Base-by-base conservation (phyloP, 37 sponge, comb jelly and placozoan species). In the Axinella damicornis region DNA sequence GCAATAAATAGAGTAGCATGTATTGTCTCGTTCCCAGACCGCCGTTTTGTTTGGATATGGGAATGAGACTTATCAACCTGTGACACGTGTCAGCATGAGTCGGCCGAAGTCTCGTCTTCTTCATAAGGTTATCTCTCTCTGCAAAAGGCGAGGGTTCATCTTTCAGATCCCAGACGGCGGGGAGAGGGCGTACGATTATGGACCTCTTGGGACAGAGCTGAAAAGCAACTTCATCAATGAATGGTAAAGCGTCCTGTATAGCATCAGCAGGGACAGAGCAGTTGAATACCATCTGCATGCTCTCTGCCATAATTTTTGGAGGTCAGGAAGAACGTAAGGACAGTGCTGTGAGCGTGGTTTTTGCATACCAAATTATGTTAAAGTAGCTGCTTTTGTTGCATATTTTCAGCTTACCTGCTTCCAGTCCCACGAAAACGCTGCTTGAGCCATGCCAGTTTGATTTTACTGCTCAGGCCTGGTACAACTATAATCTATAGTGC, bases 201-300 rank as follows among this genome's bases (percentile, higher is more conserved):
- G 87, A 1, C 87, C 79, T 9, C 53, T 78, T 11, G 87, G 87
- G 27, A 32, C 87, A 0, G 79, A 78, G 59, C 64, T 86, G 25
- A 86, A 78, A 73, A 60, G 79, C 28, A 86, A 86, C 32, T 17
- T 86, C 22, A 17, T 79, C 61, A 46, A 78, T 32, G 87, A 78
- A 53, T 86, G 87, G 87, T 86, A 52, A 63, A 66, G 5, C 24
- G 5, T 35, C 19, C 22, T 22, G 25, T n/a, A 65, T 17, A 17
- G n/a, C 4, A 20, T 2, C 54, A 20, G 74, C 74, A n/a, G n/a
- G n/a, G n/a, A n/a, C n/a, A n/a, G n/a, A n/a, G n/a, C n/a, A n/a
- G n/a, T n/a, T n/a, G n/a, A n/a, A n/a, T n/a, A n/a, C n/a, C n/a
- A n/a, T n/a, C n/a, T n/a, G n/a, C n/a, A n/a, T n/a, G n/a, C n/a